Evolutionary conservation across 2,113 vertebrate genomes (phyloP), one percentile per base, ranked within the genome.

Genomic region (Corythoichthys haematopterus): DNA sequence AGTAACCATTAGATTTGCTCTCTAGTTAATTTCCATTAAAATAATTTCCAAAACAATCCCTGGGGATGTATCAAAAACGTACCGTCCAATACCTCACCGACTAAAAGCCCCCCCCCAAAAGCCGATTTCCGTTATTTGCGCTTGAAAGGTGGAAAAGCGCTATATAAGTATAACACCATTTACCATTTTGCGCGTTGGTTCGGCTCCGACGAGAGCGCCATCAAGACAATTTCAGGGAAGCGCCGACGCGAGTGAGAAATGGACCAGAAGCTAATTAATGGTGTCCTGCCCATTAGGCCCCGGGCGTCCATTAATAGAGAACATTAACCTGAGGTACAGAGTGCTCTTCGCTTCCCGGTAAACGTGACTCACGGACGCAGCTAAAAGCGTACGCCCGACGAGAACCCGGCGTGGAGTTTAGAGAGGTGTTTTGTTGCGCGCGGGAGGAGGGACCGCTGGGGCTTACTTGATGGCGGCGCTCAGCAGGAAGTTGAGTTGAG

Each of bases 381-480:
- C 80, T 91, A 91, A 91, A 91, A 91, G 89, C 88, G 83, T 85
- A 56, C 12, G 72, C 74, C 68, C 66, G 59, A 43, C 3, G 16
- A 6, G 9, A 20, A 33, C 16, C 15, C 9, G 43, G 16, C 14
- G 43, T 0, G 2, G 70, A 70, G 79, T 88, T 74, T 72, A 68
- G 47, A 68, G 0, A 55, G 82, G 79, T 83, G 85, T 70, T 84
- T 84, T 82, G 80, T 75, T 87, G 37, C 8, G n/a, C 20, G 7
- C n/a, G 51, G 4, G 5, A 12, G 4, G 12, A 35, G 53, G 53
- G 53, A 9, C 52, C 52, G 5, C 33, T 14, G 28, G 12, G 28
- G 91, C 97, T 94, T 89, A 99, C 97, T 94, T 99, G 75, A 99
- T 94, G 65, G 95, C 94, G 36, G 95, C 92, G 65, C 97, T 99